These are phyloP conservation scores for Atta texana DNA, from an alignment of 1,140 invertebrate species.

Conservation along the genomic window DNA sequence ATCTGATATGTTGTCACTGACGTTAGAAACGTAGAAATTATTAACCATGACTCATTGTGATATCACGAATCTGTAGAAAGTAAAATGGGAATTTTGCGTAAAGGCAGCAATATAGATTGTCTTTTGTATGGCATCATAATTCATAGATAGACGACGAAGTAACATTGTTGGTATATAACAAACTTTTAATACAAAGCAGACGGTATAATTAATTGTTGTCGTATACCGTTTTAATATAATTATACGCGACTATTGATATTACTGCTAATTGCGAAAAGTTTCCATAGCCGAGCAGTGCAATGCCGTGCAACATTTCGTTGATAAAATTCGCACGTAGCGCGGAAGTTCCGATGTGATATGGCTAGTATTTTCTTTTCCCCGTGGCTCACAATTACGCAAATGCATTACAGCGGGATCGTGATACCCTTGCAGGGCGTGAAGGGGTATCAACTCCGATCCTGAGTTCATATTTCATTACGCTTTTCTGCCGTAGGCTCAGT, in stretches of 20 bases:
- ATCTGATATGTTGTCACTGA: conserved; percentile 4
- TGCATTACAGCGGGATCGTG: conserved; percentile 42
- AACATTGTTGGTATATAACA: conserved; percentile 55
- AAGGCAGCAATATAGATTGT: conserved; percentile 9
- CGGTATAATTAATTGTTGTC: conserved; percentile 72
- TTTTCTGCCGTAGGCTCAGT: conserved; percentile 48
- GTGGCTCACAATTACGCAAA: conserved; percentile 59
- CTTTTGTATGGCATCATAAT: conserved; percentile 41
- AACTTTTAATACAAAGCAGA: conserved; percentile 69
- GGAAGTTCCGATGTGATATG: conserved; percentile 33
- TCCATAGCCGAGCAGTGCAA: conserved; percentile 24
- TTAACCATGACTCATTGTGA: conserved; percentile 57
- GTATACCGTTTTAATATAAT: conserved; percentile 74
- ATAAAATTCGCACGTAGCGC: conserved; percentile 44
- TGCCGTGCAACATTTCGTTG: conserved; percentile 44
- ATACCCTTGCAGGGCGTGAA: conserved; percentile 6
- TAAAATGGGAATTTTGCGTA: conserved; percentile 62
- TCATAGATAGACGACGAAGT: conserved; percentile 29
- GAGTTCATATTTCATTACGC: conserved; percentile 60
- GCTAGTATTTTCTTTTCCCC: conserved; percentile 56
- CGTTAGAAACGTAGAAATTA: conserved; percentile 67
- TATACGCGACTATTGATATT: conserved; percentile 64
- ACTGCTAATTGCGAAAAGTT: conserved; percentile 75
- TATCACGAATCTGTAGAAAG: neutral
- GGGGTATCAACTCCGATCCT: conserved; percentile 34